A percentile compares a stretch with the other conserved stretches of the same genome.
Conservation (phyloP, 2,888 invertebrate species). For the Alloscopus bannaensis region DNA sequence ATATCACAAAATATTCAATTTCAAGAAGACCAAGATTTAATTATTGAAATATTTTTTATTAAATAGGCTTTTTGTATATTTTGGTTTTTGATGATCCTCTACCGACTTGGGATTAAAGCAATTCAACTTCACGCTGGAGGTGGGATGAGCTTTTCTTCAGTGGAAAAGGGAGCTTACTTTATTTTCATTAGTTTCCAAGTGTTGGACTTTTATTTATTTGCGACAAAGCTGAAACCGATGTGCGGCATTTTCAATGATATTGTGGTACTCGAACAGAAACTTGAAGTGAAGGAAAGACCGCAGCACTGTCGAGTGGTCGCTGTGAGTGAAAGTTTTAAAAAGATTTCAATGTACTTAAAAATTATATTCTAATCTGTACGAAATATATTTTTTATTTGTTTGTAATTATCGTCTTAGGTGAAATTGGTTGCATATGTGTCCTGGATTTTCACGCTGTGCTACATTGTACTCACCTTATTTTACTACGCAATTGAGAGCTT, state of each 20-base stretch:
- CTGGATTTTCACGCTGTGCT: conserved; percentile 26
- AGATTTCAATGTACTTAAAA: too few species aligned
- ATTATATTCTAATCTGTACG: too few species aligned
- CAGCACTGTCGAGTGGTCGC: conserved; percentile 1
- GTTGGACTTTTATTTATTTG: conserved; percentile 18
- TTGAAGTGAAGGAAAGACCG: conserved; percentile 31
- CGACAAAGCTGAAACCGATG: conserved; percentile 1
- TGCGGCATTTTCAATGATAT: conserved; percentile 35
- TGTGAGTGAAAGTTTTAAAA: background rate
- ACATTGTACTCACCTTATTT: conserved; percentile 20
- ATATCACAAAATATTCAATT: background rate
- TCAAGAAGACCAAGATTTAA: too few species aligned
- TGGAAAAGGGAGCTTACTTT: conserved; percentile 43
- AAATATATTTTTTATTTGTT: background rate
- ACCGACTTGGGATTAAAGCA: conserved; percentile 26
- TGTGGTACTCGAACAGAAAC: background rate
- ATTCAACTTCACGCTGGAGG: conserved; percentile 9
- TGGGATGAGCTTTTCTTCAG: background rate
- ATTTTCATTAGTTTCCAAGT: conserved; percentile 29
- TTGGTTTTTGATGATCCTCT: conserved; percentile 20
- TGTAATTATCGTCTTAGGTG: conserved; percentile 34
- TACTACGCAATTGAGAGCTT: conserved; percentile 18
- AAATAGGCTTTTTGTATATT: conserved; percentile 27
- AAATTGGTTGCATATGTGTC: conserved; percentile 16
- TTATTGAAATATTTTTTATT: too few species aligned